Percentiles rank a stretch among this genome's conserved stretches.
Evolutionary conservation across 2,113 vertebrate species (phyloP).

Genomic region (Vicugna pacos): DNA sequence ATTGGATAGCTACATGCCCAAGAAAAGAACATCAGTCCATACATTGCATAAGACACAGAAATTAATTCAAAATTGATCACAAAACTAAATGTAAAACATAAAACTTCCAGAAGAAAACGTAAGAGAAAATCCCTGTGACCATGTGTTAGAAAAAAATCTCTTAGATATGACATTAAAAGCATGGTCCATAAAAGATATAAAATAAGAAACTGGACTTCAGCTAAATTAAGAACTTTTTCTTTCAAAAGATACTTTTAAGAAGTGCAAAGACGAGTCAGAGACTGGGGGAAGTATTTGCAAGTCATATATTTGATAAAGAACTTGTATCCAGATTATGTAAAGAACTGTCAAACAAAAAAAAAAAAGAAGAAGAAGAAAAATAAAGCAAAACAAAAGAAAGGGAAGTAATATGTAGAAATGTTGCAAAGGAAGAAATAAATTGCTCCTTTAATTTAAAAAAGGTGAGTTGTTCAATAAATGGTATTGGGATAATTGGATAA

Average conservation of each 20-base stretch:
- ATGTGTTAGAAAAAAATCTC: neutral
- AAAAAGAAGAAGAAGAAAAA: neutral
- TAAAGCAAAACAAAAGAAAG: neutral
- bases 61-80: neutral
- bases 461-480: neutral
- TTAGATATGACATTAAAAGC: neutral
- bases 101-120: neutral
- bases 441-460: neutral
- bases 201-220: neutral
- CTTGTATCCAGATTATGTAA: conserved; percentile 12
- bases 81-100: neutral
- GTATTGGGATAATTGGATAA: neutral
- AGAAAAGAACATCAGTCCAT: neutral
- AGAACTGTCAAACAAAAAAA: neutral
- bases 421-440: neutral
- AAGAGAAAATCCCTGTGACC: neutral
- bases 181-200: neutral
- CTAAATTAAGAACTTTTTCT: neutral
- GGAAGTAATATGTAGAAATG: neutral
- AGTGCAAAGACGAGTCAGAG: neutral
- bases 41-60: neutral
- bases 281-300: neutral
- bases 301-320: neutral
- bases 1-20: neutral
- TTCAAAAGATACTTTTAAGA: neutral